These are phyloP conservation scores for Danio rerio DNA, from an alignment of 2,113 vertebrate genomes.

Conservation along the genomic window GRCz12tu NC_133179.1:6992501-6993000, in stretches of 20 bases:
- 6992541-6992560: slow-evolving; percentile 13
- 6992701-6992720: background rate
- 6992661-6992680: background rate
- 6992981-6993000: too few relatives aligned
- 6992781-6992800: background rate
- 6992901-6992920: too few relatives aligned
- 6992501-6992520: slow-evolving; percentile 45
- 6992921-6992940: too few relatives aligned
- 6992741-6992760: background rate
- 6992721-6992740: background rate
- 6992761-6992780: background rate
- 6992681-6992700: background rate
- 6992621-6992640: background rate
- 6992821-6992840: too few relatives aligned
- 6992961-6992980: too few relatives aligned
- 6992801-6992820: too few relatives aligned
- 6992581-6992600: background rate
- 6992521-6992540: slow-evolving; percentile 15
- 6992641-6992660: slow-evolving; percentile 11
- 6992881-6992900: too few relatives aligned
- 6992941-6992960: too few relatives aligned
- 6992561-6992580: slow-evolving; percentile 1
- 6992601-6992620: background rate
- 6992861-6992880: too few relatives aligned
- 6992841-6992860: too few relatives aligned